Conservation (phyloP, 2,888 invertebrate species). For the Andrena minutula region DNA sequence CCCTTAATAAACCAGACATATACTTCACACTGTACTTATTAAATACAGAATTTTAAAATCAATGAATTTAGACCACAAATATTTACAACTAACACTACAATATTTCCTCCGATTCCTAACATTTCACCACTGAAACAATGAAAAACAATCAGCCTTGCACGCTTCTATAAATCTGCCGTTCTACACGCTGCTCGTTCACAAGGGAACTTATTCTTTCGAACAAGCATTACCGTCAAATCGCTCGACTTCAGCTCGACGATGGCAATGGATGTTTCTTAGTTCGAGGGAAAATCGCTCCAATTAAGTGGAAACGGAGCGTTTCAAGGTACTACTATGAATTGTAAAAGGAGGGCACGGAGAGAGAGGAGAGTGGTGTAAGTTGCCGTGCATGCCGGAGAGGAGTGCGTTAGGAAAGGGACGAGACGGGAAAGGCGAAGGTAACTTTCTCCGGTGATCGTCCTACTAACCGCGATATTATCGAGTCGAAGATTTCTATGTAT, state of each 20-base stretch:
- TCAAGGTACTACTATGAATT: slow-evolving; percentile 24
- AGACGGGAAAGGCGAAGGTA: slow-evolving; percentile 72
- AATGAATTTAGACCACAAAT: too few species aligned
- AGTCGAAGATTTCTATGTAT: slow-evolving; percentile 79
- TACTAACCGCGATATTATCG: slow-evolving; percentile 83
- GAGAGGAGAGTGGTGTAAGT: slow-evolving; percentile 27
- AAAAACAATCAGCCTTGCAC: too few species aligned
- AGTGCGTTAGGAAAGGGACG: slow-evolving; percentile 44
- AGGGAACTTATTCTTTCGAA: too few species aligned
- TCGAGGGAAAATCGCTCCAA: slow-evolving; percentile 11
- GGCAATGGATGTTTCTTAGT: slow-evolving; percentile 1
- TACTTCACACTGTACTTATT: too few species aligned
- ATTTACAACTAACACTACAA: too few species aligned
- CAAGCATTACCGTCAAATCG: too few species aligned
- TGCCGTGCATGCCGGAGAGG: slow-evolving; percentile 42
- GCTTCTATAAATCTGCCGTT: too few species aligned
- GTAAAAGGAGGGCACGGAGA: slow-evolving; percentile 66
- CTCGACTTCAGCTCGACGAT: neutral
- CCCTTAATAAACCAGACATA: too few species aligned
- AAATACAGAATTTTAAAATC: too few species aligned
- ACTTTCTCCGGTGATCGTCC: slow-evolving; percentile 84
- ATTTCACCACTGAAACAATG: too few species aligned
- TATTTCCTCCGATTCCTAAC: too few species aligned
- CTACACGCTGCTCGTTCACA: too few species aligned
- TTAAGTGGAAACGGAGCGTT: slow-evolving; percentile 47